These are phyloP conservation scores for Drosophila atripex DNA, from an alignment of 2,888 invertebrate genomes.

Conservation along the genomic window DNA sequence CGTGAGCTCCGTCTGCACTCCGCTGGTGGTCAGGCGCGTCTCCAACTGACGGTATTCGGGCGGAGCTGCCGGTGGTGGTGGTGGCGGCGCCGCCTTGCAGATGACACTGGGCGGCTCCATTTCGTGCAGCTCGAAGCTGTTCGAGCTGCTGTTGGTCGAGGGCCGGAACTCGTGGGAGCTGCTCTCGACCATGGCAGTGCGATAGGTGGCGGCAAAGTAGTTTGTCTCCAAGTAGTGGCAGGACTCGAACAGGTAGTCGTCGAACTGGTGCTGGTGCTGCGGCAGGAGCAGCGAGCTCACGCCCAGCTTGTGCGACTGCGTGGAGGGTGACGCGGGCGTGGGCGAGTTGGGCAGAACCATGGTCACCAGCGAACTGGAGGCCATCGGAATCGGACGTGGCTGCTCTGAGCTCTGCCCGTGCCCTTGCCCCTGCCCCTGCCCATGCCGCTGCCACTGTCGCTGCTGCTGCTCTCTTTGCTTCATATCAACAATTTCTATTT, in stretches of 20 bases:
- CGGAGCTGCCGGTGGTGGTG: slow-evolving; percentile 25
- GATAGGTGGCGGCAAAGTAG: slow-evolving; percentile 83
- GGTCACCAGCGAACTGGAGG: slow-evolving; percentile 81
- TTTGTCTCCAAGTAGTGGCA: slow-evolving; percentile 83
- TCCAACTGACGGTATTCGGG: slow-evolving; percentile 60
- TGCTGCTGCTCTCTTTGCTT: slow-evolving; percentile 80
- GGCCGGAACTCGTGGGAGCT: slow-evolving; percentile 83
- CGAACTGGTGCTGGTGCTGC: slow-evolving; percentile 69
- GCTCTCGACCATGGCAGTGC: slow-evolving; percentile 84
- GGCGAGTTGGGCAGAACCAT: slow-evolving; percentile 63
- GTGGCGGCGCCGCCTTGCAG: slow-evolving; percentile 75
- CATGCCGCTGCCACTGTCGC: slow-evolving; percentile 46
- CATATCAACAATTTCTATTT: slow-evolving; percentile 84
- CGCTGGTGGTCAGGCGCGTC: slow-evolving; percentile 81
- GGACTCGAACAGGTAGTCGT: slow-evolving; percentile 83
- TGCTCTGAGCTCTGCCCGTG: slow-evolving; percentile 20
- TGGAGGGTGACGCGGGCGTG: slow-evolving; percentile 73
- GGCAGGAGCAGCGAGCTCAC: slow-evolving; percentile 36
- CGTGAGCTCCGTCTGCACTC: slow-evolving; percentile 82
- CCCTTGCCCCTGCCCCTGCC: slow-evolving; percentile 58
- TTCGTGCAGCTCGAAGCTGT: slow-evolving; percentile 78
- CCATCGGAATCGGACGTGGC: slow-evolving; percentile 61
- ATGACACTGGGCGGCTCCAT: slow-evolving; percentile 78
- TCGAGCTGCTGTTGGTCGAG: slow-evolving; percentile 77
- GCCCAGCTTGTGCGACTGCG: slow-evolving; percentile 77